Evolutionary conservation across 2,113 vertebrate species (phyloP).

Genomic region (Columbina picui): DNA sequence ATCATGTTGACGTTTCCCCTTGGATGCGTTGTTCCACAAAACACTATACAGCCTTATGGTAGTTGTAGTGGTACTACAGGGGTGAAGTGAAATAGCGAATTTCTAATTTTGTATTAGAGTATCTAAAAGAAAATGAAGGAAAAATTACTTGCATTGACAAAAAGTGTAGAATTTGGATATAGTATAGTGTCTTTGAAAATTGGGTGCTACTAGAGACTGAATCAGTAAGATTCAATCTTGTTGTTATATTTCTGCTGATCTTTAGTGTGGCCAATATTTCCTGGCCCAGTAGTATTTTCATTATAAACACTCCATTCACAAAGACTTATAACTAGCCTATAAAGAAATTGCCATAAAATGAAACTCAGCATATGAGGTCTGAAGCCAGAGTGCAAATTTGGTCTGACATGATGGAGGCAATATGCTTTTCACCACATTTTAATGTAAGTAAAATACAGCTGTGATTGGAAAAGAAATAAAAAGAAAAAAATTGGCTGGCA

Average conservation of each 20-base stretch:
- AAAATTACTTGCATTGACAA: background rate
- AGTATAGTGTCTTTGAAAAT: background rate
- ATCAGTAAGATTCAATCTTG: background rate
- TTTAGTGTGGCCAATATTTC: background rate
- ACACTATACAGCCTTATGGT: background rate
- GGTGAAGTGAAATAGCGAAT: background rate
- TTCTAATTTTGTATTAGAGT: background rate
- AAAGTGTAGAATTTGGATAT: background rate
- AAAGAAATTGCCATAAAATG: slow-evolving; percentile 10
- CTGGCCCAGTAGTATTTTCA: background rate
- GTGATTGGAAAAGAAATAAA: background rate
- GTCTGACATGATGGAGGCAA: background rate
- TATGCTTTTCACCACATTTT: background rate
- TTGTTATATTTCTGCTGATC: background rate
- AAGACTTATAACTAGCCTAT: background rate
- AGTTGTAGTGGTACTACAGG: background rate
- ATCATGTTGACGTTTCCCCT: background rate
- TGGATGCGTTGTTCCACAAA: background rate
- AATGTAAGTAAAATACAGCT: background rate
- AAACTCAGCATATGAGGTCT: background rate
- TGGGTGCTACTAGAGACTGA: background rate
- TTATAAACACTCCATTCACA: slow-evolving; percentile 19
- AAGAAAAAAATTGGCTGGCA: background rate
- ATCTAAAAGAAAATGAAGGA: background rate
- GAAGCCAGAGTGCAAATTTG: background rate